Conservation (phyloP, 2,888 invertebrate species). For the Agrotis puta region DNA sequence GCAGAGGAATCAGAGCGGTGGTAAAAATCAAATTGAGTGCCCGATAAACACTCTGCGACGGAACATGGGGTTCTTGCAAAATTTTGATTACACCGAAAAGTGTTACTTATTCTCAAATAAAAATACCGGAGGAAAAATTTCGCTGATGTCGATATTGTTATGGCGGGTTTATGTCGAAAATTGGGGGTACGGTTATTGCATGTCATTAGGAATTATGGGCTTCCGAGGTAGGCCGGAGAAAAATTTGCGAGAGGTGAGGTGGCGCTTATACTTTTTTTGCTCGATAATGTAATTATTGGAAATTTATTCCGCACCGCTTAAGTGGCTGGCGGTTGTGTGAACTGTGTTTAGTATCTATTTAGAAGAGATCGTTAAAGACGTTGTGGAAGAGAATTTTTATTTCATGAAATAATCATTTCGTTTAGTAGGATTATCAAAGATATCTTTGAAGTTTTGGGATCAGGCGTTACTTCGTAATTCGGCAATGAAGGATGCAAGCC, state of each 20-base stretch:
- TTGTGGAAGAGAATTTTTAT: not conserved
- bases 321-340: slow-evolving; percentile 67
- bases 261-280: slow-evolving; percentile 77
- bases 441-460: no score
- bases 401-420: not conserved
- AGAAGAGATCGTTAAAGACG: slow-evolving; percentile 9
- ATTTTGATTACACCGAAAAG: slow-evolving; percentile 90
- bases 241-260: slow-evolving; percentile 84
- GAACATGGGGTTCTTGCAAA: slow-evolving; percentile 74
- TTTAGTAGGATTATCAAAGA: not conserved
- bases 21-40: slow-evolving; percentile 90
- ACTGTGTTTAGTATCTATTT: slow-evolving; percentile 61
- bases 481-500: no score
- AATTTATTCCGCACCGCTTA: slow-evolving; percentile 86
- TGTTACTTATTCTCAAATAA: slow-evolving; percentile 91
- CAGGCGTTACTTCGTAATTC: no score
- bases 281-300: slow-evolving; percentile 90
- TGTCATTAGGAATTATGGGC: slow-evolving; percentile 91
- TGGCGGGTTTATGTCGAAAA: slow-evolving; percentile 91
- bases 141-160: slow-evolving; percentile 91
- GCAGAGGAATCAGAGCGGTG: slow-evolving; percentile 85
- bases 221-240: slow-evolving; percentile 84
- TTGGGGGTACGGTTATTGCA: slow-evolving; percentile 91
- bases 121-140: slow-evolving; percentile 81
- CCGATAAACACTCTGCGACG: slow-evolving; percentile 85